Base-by-base conservation (phyloP, 2,797 vertebrate species). In the Oreonectes daqikongensis region DNA sequence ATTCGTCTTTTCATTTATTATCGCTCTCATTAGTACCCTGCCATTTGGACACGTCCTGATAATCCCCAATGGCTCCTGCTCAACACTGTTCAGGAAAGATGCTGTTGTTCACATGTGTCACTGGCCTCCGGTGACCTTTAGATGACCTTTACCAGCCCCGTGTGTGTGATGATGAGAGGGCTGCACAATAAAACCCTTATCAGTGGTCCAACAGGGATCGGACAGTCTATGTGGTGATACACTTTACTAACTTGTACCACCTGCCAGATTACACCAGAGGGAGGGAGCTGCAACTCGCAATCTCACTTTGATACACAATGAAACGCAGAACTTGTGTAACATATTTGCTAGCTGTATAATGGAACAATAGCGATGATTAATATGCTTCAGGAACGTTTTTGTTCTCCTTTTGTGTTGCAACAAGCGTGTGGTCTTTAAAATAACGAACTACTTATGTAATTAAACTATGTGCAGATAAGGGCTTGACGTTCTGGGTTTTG, bases 51-150 rank as follows among this genome's bases (percentile, higher is more conserved):
- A 42, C 24, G 6, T 30, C 38, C 71, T 65, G 74, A 82, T 77
- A 77, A 74, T 81, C 74, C 32, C 60, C 61, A 20, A 30, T 52
- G 74, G 40, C 48, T 80, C 42, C 64, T 48, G 69, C 61, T 77
- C 60, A 52, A 60, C 66, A 18, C 42, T 48, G 67, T 2, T 12
- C 63, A n/a, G 59, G 42, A 68, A 69, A 50, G 72, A 77, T 60
- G 46, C 40, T 35, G 32, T 59, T 53, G 40, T 72, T 68, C 46
- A 42, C 69, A 61, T 44, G 67, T 48, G 81, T 74, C 68, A 59
- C 81, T 84, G 87, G 85, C 88, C 87, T 88, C 89, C 81, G 80
- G 72, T 86, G 87, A 90, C 91, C 90, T 91, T 92, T 91, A 46
- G 68, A 38, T 90, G 90, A 89, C 90, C 90, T 91, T 92, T 91